Conservation (phyloP, 1,140 invertebrate genomes). For the Calycopis cecrops region DNA sequence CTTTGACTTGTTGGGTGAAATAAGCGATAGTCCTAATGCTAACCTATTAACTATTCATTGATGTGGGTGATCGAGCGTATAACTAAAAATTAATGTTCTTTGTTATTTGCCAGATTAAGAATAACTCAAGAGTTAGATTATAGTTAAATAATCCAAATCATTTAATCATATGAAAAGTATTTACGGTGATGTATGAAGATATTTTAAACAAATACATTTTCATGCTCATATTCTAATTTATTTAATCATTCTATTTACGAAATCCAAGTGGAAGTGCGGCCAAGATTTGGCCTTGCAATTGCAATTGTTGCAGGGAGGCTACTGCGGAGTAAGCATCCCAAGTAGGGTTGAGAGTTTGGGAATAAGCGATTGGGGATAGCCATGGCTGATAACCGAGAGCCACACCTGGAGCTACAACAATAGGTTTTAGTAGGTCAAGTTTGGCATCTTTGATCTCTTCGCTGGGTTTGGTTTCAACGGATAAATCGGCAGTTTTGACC, state of each 20-base stretch:
- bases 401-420: background rate
- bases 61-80: no score
- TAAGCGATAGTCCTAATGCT: no score
- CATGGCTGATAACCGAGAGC: background rate
- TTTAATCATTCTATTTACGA: background rate
- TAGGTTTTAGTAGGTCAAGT: background rate
- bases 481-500: background rate
- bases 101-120: no score
- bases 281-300: slow-evolving; percentile 5
- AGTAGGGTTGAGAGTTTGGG: background rate
- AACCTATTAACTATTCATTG: no score
- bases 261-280: background rate
- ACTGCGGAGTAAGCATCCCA: slow-evolving; percentile 8
- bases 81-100: no score
- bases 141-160: no score
- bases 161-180: no score
- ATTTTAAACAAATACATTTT: no score
- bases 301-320: slow-evolving; percentile 1
- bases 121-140: no score
- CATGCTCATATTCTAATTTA: no score
- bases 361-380: slow-evolving; percentile 1
- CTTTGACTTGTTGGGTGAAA: no score
- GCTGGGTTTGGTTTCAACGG: background rate
- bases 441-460: background rate
- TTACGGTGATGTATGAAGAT: no score